A percentile compares a stretch with the other conserved stretches of the same genome.
Conservation (phyloP, 2,113 vertebrate genomes). For the Taxidea taxus region DNA sequence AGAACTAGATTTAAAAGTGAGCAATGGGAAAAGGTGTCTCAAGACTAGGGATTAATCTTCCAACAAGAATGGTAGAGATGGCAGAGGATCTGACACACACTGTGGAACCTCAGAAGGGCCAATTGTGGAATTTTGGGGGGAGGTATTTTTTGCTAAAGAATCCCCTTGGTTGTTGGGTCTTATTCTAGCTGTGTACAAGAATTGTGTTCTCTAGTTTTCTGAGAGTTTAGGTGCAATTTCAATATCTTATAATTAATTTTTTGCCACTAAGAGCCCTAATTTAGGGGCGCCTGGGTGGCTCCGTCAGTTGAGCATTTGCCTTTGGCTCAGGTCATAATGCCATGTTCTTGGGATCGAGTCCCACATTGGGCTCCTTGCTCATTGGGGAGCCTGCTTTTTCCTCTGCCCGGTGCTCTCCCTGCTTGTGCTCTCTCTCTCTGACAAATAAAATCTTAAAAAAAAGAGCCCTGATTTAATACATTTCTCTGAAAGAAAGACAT, state of each 20-base stretch:
- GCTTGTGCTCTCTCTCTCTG: too few relatives aligned
- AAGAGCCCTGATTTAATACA: background rate
- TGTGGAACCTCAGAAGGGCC: background rate
- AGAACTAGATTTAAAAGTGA: background rate
- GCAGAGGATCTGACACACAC: background rate
- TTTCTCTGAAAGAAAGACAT: background rate
- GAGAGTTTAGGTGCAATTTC: background rate
- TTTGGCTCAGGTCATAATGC: too few relatives aligned
- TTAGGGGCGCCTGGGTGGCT: background rate
- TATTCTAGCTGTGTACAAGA: background rate
- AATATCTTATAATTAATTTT: background rate
- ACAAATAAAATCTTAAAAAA: too few relatives aligned
- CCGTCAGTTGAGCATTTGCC: too few relatives aligned
- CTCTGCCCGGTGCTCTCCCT: too few relatives aligned
- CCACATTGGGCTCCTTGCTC: too few relatives aligned
- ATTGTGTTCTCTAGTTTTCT: background rate
- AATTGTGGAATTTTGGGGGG: background rate
- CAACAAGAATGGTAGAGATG: background rate
- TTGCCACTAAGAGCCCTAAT: background rate
- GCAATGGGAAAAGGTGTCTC: background rate
- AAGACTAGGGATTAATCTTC: background rate
- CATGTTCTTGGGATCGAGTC: too few relatives aligned
- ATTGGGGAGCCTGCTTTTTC: too few relatives aligned
- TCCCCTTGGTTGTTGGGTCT: background rate
- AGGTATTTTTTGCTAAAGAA: background rate